A percentile compares a stretch with the other conserved stretches of the same genome.
Conservation (phyloP, 2,113 vertebrate species). For the Connochaetes taurinus region DNA sequence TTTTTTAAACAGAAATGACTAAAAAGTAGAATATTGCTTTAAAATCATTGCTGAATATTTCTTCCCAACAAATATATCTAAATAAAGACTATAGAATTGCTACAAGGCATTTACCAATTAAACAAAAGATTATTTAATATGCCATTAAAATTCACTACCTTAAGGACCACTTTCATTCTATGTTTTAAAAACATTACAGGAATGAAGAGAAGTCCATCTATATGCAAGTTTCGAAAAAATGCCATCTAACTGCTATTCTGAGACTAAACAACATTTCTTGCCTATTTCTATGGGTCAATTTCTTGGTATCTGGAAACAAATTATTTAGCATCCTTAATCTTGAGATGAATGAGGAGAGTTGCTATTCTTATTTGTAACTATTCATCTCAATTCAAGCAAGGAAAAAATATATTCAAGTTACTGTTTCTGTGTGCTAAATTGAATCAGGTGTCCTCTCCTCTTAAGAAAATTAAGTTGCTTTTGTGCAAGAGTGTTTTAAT, state of each 20-base stretch:
- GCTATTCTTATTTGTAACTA: conserved; percentile 80
- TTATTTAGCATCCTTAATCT: conserved; percentile 85
- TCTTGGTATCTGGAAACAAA: conserved; percentile 79
- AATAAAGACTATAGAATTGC: background rate
- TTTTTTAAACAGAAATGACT: background rate
- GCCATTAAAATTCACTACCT: background rate
- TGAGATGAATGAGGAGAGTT: conserved; percentile 16
- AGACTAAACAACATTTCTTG: conserved; percentile 59
- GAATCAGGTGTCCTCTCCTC: conserved; percentile 99
- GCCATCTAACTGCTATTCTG: conserved; percentile 51
- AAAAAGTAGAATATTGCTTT: background rate
- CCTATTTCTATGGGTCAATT: conserved; percentile 75
- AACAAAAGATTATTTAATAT: background rate
- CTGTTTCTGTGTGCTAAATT: conserved; percentile 88
- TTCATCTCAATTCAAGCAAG: conserved; percentile 81
- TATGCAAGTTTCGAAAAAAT: background rate
- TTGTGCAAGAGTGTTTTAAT: conserved; percentile 93
- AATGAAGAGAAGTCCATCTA: background rate
- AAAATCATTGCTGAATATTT: background rate
- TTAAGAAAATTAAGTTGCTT: conserved; percentile 99
- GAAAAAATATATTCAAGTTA: conserved; percentile 83
- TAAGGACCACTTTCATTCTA: background rate
- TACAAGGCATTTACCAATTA: background rate
- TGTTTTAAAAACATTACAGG: background rate
- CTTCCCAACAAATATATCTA: conserved; percentile 38